Evolutionary conservation across 2,797 vertebrate genomes (phyloP).

Genomic region (Phalloptychus januarius): DNA sequence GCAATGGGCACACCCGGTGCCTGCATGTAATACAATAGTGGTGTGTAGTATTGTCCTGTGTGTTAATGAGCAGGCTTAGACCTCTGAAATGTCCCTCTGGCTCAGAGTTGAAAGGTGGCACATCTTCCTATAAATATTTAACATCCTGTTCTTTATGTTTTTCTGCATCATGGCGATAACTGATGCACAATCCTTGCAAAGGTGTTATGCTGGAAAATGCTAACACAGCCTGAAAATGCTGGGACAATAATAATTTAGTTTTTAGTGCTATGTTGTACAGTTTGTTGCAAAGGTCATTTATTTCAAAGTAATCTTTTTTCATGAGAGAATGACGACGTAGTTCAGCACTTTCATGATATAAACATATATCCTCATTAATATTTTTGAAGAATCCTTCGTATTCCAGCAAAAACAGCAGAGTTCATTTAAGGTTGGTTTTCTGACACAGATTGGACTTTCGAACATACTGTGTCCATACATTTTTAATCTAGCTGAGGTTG

Average conservation of each 20-base stretch:
- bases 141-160: slow-evolving; percentile 46
- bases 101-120: slow-evolving; percentile 38
- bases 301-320: neutral
- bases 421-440: neutral
- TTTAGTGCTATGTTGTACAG: slow-evolving; percentile 9
- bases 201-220: slow-evolving; percentile 32
- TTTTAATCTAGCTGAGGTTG: neutral
- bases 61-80: slow-evolving; percentile 46
- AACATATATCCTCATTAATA: neutral
- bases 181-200: slow-evolving; percentile 53
- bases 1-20: neutral
- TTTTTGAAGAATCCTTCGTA: neutral
- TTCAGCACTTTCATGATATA: neutral
- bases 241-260: slow-evolving; percentile 35
- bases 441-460: neutral
- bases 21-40: slow-evolving; percentile 12
- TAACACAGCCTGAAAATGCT: slow-evolving; percentile 32
- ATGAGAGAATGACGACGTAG: neutral
- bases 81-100: slow-evolving; percentile 40
- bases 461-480: too few species aligned
- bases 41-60: slow-evolving; percentile 31
- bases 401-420: neutral
- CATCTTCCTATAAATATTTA: slow-evolving; percentile 46
- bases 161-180: slow-evolving; percentile 36
- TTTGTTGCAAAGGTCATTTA: neutral